Evolutionary conservation across 2,113 vertebrate genomes (phyloP).

Genomic region (Alaudala cheleensis): DNA sequence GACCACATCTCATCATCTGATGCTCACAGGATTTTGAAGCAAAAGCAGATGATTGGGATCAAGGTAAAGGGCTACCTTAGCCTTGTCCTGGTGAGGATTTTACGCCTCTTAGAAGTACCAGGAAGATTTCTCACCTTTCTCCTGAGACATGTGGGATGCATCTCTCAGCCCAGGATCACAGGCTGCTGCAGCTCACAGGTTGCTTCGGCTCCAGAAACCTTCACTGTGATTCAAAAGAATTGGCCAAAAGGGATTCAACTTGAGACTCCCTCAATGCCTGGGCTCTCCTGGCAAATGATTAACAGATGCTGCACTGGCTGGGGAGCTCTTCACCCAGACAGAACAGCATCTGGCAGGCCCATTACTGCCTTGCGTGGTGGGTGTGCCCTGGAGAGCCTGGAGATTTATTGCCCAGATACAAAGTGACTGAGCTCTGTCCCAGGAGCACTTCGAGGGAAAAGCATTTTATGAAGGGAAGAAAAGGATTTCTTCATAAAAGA

Average conservation of each 20-base stretch:
- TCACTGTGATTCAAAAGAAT: background rate
- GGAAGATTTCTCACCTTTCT: background rate
- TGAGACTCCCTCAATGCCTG: background rate
- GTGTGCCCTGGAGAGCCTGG: slow-evolving; percentile 5
- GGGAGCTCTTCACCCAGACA: background rate
- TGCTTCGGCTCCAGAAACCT: background rate
- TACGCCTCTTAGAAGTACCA: background rate
- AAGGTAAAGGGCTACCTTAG: background rate
- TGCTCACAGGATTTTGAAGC: background rate
- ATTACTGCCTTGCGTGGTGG: slow-evolving; percentile 4
- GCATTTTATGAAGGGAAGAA: background rate
- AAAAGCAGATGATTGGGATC: background rate
- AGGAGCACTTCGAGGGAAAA: background rate
- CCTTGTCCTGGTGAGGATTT: background rate
- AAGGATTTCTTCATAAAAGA: background rate
- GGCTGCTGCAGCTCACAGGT: background rate
- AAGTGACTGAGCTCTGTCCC: slow-evolving; percentile 14
- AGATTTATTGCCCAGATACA: slow-evolving; percentile 53
- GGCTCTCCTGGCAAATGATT: slow-evolving; percentile 38
- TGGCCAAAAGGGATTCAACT: background rate
- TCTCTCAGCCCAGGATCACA: accelerated
- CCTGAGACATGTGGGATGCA: accelerated
- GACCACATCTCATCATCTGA: background rate
- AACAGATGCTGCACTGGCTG: slow-evolving; percentile 45
- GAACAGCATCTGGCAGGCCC: slow-evolving; percentile 42